Base-by-base conservation (phyloP, 2,113 vertebrate genomes). In the Pogona vitticeps region DNA sequence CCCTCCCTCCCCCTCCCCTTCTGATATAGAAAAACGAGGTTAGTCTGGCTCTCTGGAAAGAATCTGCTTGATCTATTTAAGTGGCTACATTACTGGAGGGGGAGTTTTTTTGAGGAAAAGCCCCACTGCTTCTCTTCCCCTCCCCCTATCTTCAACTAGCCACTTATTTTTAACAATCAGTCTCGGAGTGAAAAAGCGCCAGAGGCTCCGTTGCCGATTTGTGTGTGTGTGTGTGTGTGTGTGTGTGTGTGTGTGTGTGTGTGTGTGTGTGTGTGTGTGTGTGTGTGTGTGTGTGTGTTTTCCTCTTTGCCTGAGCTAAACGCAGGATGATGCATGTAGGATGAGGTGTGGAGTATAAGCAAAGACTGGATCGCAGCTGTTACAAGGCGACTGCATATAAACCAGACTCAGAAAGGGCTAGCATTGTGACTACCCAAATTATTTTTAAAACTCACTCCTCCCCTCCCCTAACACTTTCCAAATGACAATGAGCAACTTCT, bases 81-180 rank as follows among this genome's bases (percentile, higher is more conserved):
- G 65, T 2, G 0, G 15, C 23, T 52, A 0, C 52, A 1, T 15
- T n/a, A 58, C 1, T 61, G 67, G 52, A 70, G n/a, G 6, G 56
- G 46, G 46, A 10, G 46, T 52, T 5, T 21, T 21, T 21, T 65
- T 28, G 20, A 65, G 23, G 61, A 65, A 65, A 65, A 21, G 61
- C 13, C 17, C 10, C 46, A 52, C 46, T 79, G 0, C 7, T 38
- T 70, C 84, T 71, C n/a, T n/a, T 3, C 72, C 58, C 71, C 38
- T 36, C 68, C 85, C 1, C 71, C n/a, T 28, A 52, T 84, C 46
- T 6, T 52, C 46, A 52, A 52, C 46, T 52, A 5, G 10, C 46
- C 46, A 33, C 7, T 89, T 76, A 86, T 73, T 89, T 85, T 90
- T 40, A 86, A 87, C 82, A 61, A 85, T 42, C n/a, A 6, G 77